Evolutionary conservation across 2,888 invertebrate genomes (phyloP).

Genomic region (Deroplatys truncata): DNA sequence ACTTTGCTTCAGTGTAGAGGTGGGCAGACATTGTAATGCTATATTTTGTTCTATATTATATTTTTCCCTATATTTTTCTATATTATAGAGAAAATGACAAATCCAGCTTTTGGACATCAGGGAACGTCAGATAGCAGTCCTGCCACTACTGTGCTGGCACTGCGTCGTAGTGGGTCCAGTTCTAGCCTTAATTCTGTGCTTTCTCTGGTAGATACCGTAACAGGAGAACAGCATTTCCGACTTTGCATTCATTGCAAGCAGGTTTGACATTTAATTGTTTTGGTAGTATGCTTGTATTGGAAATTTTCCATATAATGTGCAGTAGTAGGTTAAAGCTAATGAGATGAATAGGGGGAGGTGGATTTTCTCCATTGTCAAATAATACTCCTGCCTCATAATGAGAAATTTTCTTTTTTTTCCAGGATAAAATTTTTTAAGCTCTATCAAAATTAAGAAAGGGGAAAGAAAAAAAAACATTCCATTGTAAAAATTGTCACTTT

Average conservation of each 20-base stretch:
- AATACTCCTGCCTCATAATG: too few relatives aligned
- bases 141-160: not conserved
- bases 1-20: too few relatives aligned
- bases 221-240: conserved; percentile 38
- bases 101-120: conserved; percentile 42
- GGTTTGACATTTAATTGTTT: conserved; percentile 35
- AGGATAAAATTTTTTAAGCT: too few relatives aligned
- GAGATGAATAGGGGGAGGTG: too few relatives aligned
- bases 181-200: conserved; percentile 49
- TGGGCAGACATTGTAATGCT: too few relatives aligned
- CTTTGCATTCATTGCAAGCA: conserved; percentile 42
- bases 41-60: conserved; percentile 35
- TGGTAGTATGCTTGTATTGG: conserved; percentile 46
- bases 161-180: conserved; percentile 45
- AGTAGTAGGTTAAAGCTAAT: too few relatives aligned
- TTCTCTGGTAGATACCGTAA: conserved; percentile 41
- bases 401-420: too few relatives aligned
- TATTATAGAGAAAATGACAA: conserved; percentile 53
- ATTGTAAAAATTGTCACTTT: too few relatives aligned
- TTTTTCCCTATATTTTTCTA: not conserved
- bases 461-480: too few relatives aligned
- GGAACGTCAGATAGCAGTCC: not conserved
- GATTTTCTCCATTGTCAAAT: too few relatives aligned
- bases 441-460: too few relatives aligned
- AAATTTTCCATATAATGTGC: conserved; percentile 34